A percentile compares a stretch with the other conserved stretches of the same genome.
Conservation (phyloP, 2,888 invertebrate genomes). For the Ophion ellenae region DNA sequence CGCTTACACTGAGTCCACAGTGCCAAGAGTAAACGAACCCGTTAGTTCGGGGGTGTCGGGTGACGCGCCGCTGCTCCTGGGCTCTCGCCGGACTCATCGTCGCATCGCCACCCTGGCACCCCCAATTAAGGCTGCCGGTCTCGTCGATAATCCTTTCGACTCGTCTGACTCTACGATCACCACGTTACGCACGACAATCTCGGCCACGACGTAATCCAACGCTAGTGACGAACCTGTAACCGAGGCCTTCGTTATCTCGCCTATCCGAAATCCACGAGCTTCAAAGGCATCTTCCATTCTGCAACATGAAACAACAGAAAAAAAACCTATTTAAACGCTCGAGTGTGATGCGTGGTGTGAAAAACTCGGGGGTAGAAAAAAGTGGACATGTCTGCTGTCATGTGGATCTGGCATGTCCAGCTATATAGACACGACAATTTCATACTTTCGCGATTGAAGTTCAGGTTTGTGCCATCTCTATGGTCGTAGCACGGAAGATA, state of each 20-base stretch:
- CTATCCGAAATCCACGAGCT: constrained; percentile 59
- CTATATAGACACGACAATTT: background rate
- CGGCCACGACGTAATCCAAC: constrained; percentile 16
- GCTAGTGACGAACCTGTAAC: constrained; percentile 26
- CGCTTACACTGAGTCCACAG: constrained; percentile 44
- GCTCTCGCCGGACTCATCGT: constrained; percentile 82
- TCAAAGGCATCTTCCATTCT: constrained; percentile 65
- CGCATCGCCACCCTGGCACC: constrained; percentile 81
- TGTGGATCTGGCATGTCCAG: background rate
- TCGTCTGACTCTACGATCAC: constrained; percentile 56
- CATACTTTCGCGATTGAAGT: background rate
- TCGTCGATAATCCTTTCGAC: constrained; percentile 59
- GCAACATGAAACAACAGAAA: constrained; percentile 35
- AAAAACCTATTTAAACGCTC: background rate
- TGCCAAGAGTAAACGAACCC: constrained; percentile 47
- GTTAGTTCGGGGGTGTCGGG: constrained; percentile 76
- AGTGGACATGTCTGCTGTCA: background rate
- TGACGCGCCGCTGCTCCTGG: constrained; percentile 76
- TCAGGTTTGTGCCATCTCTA: background rate
- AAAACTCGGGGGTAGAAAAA: background rate
- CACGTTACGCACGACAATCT: constrained; percentile 40
- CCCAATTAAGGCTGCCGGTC: constrained; percentile 71
- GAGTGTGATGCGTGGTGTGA: background rate
- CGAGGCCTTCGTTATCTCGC: constrained; percentile 51
- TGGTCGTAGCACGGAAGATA: background rate